phyloP scores from a whole-genome alignment of 2,888 invertebrate genomes.

The Apodemia zela region DNA sequence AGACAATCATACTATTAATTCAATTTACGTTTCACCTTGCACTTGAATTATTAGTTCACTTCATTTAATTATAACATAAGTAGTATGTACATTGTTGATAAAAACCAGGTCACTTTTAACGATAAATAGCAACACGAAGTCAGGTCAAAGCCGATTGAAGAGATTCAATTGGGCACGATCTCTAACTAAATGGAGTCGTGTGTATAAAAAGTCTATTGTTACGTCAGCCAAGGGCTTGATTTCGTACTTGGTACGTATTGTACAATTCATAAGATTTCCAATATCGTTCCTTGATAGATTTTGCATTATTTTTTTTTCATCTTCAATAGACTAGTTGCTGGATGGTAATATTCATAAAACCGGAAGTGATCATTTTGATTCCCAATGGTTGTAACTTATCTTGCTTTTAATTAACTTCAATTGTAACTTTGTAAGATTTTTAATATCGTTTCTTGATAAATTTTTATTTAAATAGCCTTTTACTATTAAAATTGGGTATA shows the following conservation, averaged over 20 bases:
- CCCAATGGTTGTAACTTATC: no score
- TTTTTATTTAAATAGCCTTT: no score
- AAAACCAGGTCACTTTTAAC: slow-evolving; percentile 7
- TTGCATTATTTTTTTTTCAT: not conserved
- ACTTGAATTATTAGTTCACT: not conserved
- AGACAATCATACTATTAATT: no score
- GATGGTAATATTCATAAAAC: not conserved
- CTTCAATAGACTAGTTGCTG: not conserved
- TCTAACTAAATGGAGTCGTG: not conserved
- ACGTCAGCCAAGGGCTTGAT: slow-evolving; percentile 11
- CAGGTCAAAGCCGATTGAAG: slow-evolving; percentile 12
- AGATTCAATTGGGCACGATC: slow-evolving; percentile 11
- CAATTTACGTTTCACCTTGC: not conserved
- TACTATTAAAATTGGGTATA: no score
- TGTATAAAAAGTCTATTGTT: slow-evolving; percentile 8
- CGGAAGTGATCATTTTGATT: not conserved
- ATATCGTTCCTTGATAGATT: not conserved
- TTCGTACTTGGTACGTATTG: slow-evolving; percentile 13
- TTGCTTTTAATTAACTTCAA: no score
- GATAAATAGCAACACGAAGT: not conserved
- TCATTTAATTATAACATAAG: not conserved
- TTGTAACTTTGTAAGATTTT: no score
- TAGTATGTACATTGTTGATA: not conserved
- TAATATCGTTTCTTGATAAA: no score
- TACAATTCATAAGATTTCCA: slow-evolving; percentile 4